phyloP scores from a whole-genome alignment of 2,113 vertebrate genomes.

The Calidris pugnax region DNA sequence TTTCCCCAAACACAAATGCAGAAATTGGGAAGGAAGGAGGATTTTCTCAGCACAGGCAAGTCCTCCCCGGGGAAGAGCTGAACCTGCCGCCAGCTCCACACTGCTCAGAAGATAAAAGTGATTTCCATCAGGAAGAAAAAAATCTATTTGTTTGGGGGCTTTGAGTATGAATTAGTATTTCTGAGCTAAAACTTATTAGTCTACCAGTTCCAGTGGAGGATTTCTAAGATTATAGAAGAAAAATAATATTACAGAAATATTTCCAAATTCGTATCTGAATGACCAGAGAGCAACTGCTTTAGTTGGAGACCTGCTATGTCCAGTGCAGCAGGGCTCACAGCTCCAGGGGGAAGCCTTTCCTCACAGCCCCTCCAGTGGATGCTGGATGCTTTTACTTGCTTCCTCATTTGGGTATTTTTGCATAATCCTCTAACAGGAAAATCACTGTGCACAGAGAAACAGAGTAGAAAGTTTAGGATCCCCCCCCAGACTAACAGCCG shows the following conservation, averaged over 20 bases:
- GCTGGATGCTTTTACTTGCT: neutral
- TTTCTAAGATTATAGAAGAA: neutral
- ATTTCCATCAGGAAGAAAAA: neutral
- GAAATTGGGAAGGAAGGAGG: neutral
- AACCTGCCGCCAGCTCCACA: neutral
- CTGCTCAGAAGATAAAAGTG: neutral
- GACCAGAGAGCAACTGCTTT: neutral
- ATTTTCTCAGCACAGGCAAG: neutral
- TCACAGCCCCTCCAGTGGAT: neutral
- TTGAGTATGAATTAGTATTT: neutral
- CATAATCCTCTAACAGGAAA: neutral
- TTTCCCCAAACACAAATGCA: neutral
- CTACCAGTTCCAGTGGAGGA: neutral
- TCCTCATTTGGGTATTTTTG: neutral
- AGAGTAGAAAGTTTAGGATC: neutral
- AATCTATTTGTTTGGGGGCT: neutral
- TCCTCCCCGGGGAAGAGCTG: neutral
- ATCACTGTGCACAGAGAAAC: neutral
- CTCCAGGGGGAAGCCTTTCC: neutral
- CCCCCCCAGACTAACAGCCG: neutral
- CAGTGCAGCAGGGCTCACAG: neutral
- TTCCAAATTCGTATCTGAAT: neutral
- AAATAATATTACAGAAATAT: neutral
- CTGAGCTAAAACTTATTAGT: neutral
- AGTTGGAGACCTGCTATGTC: neutral